phyloP scores from a whole-genome alignment of 2,888 invertebrate genomes.

The Lamellibrachia columna region DNA sequence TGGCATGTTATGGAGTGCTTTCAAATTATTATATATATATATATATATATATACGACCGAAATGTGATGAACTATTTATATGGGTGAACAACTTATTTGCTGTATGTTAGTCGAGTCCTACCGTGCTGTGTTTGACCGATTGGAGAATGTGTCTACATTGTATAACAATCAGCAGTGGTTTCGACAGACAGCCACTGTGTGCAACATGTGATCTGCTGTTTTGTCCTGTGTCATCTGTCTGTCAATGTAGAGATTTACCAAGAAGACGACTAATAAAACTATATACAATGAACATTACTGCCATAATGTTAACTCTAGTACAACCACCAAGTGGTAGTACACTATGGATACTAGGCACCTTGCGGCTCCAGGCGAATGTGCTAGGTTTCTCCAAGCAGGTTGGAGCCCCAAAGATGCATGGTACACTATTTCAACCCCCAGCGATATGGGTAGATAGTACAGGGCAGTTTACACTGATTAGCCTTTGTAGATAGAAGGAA shows the following conservation, averaged over 20 bases:
- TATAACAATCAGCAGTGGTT: neutral
- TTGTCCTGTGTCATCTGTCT: neutral
- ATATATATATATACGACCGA: neutral
- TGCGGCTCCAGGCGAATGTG: too few relatives aligned
- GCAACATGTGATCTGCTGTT: neutral
- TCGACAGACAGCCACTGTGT: neutral
- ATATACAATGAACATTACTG: neutral
- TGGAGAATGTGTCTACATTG: neutral
- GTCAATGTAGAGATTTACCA: neutral
- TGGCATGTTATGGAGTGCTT: neutral
- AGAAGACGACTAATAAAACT: neutral
- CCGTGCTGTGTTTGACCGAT: neutral
- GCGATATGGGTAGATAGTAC: too few relatives aligned
- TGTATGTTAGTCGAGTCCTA: neutral
- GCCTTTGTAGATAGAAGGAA: too few relatives aligned
- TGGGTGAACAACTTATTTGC: neutral
- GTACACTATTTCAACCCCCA: too few relatives aligned
- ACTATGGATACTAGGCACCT: too few relatives aligned
- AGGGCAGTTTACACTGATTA: too few relatives aligned
- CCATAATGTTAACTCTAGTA: neutral
- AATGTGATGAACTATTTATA: conserved; percentile 7
- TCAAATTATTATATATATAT: neutral
- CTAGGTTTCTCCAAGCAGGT: too few relatives aligned
- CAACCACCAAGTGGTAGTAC: too few relatives aligned
- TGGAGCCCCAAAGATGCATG: too few relatives aligned